Percentiles rank a stretch among this genome's conserved stretches.
Evolutionary conservation across 2,113 vertebrate species (phyloP).

Genomic region (Xyrauchen texanus): DNA sequence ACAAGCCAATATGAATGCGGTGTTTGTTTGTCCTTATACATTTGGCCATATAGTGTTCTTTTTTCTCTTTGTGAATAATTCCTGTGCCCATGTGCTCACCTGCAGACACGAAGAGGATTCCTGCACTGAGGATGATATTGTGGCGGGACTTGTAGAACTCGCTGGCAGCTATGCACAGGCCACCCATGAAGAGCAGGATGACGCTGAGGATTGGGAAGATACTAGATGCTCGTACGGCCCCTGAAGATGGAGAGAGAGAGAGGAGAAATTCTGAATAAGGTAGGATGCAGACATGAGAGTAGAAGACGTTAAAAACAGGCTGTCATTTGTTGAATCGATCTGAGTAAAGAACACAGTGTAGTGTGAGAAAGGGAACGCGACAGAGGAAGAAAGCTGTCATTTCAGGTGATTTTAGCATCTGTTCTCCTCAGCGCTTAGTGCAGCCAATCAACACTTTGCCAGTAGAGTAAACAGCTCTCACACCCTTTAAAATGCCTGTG

Average conservation of each 20-base stretch:
- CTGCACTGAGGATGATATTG: conserved; percentile 99
- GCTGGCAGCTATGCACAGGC: conserved; percentile 97
- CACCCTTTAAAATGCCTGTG: conserved; percentile 5
- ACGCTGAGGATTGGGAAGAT: conserved; percentile 99
- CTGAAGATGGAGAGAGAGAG: conserved; percentile 65
- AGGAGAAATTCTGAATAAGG: conserved; percentile 41
- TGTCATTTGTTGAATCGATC: conserved; percentile 26
- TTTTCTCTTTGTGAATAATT: too few species aligned
- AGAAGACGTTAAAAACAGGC: neutral
- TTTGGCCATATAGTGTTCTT: too few species aligned
- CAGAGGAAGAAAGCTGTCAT: neutral
- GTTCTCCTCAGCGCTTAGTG: conserved; percentile 54
- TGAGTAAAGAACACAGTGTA: neutral
- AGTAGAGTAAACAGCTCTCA: conserved; percentile 62
- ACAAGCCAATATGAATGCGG: too few species aligned
- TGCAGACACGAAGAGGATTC: conserved; percentile 98
- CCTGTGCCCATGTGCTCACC: conserved; percentile 72
- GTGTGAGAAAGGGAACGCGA: neutral
- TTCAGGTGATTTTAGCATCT: conserved; percentile 59
- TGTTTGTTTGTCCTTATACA: too few species aligned
- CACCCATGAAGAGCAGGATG: conserved; percentile 98
- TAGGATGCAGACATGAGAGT: neutral
- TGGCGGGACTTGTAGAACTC: conserved; percentile 99
- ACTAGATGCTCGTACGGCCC: conserved; percentile 97
- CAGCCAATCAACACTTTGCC: conserved; percentile 69